Conservation (phyloP, 2,113 vertebrate genomes). For the Paralichthys olivaceus region DNA sequence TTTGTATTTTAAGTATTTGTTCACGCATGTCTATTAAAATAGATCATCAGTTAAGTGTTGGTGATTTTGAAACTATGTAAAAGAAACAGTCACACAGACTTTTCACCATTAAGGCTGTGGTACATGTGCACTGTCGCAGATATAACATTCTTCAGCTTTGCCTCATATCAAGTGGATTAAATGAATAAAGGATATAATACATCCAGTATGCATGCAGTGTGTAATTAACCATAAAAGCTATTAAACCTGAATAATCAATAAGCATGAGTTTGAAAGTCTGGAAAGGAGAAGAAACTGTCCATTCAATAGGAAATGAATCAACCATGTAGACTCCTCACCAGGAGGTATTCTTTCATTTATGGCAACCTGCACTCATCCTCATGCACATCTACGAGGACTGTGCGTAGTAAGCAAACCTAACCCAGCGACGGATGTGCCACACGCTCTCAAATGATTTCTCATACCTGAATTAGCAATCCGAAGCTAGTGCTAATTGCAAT, state of each 20-base stretch:
- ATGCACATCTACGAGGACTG: background rate
- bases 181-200: background rate
- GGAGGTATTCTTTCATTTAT: background rate
- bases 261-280: background rate
- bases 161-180: conserved; percentile 26
- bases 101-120: conserved; percentile 48
- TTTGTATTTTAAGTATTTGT: background rate
- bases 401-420: background rate
- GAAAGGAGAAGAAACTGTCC: background rate
- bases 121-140: conserved; percentile 3
- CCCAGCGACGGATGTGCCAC: conserved; percentile 6
- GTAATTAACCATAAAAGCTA: background rate
- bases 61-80: conserved; percentile 1
- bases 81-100: background rate
- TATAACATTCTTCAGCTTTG: conserved; percentile 34
- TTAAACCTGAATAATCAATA: background rate
- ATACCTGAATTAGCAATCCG: background rate
- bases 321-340: background rate
- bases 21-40: background rate
- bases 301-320: background rate
- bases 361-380: background rate
- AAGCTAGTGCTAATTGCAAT: background rate
- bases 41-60: conserved; percentile 24
- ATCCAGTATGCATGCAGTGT: conserved; percentile 7
- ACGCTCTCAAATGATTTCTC: background rate